phyloP scores from a whole-genome alignment of 1,140 invertebrate genomes.

The Halesus radiatus region DNA sequence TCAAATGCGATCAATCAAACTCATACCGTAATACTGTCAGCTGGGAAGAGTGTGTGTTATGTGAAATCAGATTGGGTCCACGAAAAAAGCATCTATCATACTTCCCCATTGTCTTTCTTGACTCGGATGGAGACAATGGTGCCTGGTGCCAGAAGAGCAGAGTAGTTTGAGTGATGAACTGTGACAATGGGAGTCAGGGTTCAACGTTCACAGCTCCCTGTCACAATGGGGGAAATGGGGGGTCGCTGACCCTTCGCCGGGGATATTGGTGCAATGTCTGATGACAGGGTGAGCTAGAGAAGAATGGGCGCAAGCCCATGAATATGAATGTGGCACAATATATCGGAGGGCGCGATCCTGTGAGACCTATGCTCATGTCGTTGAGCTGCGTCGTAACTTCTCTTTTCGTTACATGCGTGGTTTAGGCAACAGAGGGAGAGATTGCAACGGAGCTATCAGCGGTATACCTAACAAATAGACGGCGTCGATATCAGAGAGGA shows the following conservation, averaged over 20 bases:
- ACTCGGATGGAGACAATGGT: too few relatives aligned
- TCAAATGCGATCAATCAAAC: too few relatives aligned
- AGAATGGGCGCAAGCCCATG: not conserved
- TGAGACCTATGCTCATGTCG: too few relatives aligned
- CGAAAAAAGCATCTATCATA: slow-evolving; percentile 4
- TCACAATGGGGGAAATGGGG: not conserved
- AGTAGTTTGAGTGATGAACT: slow-evolving; percentile 24
- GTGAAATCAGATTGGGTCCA: too few relatives aligned
- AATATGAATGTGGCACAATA: not conserved
- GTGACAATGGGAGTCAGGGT: slow-evolving; percentile 21
- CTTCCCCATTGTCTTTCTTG: not conserved
- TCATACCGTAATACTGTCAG: too few relatives aligned
- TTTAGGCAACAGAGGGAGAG: too few relatives aligned
- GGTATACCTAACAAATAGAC: too few relatives aligned
- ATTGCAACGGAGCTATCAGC: too few relatives aligned
- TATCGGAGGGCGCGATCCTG: not conserved
- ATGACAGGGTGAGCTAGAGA: slow-evolving; percentile 17
- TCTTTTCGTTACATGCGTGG: too few relatives aligned
- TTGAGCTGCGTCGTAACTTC: too few relatives aligned
- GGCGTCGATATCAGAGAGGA: too few relatives aligned
- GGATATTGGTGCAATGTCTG: not conserved
- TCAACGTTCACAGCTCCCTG: not conserved
- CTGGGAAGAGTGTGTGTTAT: too few relatives aligned
- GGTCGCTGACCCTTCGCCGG: not conserved
- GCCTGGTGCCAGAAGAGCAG: not conserved